Evolutionary conservation across 2,797 vertebrate genomes (phyloP).

Genomic region (Oceanodroma leucorhoa): DNA sequence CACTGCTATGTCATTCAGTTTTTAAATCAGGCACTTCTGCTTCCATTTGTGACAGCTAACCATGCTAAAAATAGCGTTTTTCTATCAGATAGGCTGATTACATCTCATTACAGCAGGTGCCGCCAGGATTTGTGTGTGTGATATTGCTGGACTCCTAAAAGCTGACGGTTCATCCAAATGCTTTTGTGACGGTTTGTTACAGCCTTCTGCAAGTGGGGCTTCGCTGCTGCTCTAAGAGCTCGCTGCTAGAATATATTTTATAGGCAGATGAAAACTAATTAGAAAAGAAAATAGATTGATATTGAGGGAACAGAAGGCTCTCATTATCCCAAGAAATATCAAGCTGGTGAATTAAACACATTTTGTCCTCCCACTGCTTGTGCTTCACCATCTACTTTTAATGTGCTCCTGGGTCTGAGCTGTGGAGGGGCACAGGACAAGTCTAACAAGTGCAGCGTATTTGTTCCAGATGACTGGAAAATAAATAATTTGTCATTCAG

Average conservation of each 20-base stretch:
- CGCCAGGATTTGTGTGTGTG: neutral
- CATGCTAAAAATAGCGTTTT: neutral
- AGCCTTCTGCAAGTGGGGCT: neutral
- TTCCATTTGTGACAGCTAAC: neutral
- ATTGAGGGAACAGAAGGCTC: neutral
- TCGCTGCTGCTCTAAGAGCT: neutral
- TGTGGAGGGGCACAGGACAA: neutral
- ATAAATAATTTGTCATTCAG: neutral
- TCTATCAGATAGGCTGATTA: neutral
- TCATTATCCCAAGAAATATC: neutral
- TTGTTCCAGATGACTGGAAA: neutral
- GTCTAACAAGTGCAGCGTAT: rapidly evolving
- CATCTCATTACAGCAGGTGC: neutral
- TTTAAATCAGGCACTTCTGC: neutral
- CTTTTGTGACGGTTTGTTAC: neutral
- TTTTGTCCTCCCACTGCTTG: neutral
- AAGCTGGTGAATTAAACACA: neutral
- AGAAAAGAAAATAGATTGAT: neutral
- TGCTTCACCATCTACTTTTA: neutral
- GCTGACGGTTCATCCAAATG: neutral
- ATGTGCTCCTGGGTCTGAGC: neutral
- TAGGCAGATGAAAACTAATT: neutral
- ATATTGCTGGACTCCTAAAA: neutral
- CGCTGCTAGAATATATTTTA: neutral
- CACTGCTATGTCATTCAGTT: neutral